Evolutionary conservation across 23 tunicate genomes (phyloP), one percentile per base, ranked within the genome.

Genomic region (Phallusia fumigata): DNA sequence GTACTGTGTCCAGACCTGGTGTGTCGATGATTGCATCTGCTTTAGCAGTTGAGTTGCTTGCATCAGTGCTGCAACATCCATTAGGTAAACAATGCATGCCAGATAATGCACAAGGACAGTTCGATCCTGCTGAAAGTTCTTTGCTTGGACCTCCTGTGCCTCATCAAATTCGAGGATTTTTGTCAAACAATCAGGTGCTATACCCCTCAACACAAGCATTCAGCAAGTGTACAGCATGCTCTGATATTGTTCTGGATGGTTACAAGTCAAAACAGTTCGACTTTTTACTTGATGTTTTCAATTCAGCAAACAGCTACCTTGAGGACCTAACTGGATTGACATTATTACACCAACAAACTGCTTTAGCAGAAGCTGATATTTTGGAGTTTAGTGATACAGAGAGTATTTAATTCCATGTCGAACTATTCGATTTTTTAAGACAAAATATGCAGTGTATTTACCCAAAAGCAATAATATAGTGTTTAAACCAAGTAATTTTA

Each of bases 1-100:
- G 99, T 86, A 97, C 99, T 47, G 99, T 97, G 19, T 94, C 99
- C 8, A 73, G 99, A 80, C 99, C 99, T 35, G 99, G 99, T 52
- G 84, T 97, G 16, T 97, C 99, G 0, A 89, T 92, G 91, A 92
- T 97, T 35, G 97, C 99, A n/a, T 81, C 99, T 13, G 99, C 99
- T 12, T 78, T 85, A 53, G 99, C 99, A 6, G 99, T 88, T 21
- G 99, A 97, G 78, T 75, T 97, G 21, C 64, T 97, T 76, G 97
- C 90, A 8, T 92, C 99, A 11, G 79, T 92, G 32, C 58, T 92
- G n/a, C 99, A 97, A 35, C 99, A 97, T 73, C 86, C 89, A 0
- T 86, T 74, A 22, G 99, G 89, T 30, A 64, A 64, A 5, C 35
- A 0, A 10, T 81, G 86, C 12, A 18, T 34, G 19, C 91, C 99